A percentile compares a stretch with the other conserved stretches of the same genome.
These are phyloP conservation scores for Argyresthia goedartella DNA, from an alignment of 2,888 invertebrate species.

Conservation along the genomic window DNA sequence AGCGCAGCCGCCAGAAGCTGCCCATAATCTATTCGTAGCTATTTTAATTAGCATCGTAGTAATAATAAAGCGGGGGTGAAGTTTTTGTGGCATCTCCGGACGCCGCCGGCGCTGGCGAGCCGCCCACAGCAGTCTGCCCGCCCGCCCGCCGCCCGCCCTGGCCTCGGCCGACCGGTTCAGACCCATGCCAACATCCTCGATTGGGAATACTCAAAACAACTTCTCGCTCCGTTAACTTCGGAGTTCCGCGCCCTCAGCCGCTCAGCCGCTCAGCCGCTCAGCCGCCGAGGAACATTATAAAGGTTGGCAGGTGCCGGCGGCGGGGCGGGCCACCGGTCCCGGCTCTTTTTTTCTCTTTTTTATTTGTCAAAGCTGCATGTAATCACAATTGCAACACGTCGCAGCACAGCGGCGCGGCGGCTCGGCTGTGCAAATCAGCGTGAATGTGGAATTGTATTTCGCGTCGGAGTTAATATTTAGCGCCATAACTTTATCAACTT, in stretches of 20 bases:
- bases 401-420: too few relatives aligned
- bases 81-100: constrained; percentile 58
- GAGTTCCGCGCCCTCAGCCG: constrained; percentile 31
- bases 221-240: constrained; percentile 42
- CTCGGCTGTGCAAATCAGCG: too few relatives aligned
- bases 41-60: constrained; percentile 66
- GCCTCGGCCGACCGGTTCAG: too few relatives aligned
- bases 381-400: too few relatives aligned
- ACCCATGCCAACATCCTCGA: constrained; percentile 16
- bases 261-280: too few relatives aligned
- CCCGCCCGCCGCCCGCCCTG: constrained; percentile 8
- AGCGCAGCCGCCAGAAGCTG: constrained; percentile 59
- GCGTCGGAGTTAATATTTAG: too few relatives aligned
- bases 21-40: constrained; percentile 64
- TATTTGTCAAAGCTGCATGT: too few relatives aligned
- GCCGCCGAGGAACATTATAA: constrained; percentile 39
- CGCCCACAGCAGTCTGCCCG: constrained; percentile 18
- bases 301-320: constrained; percentile 21
- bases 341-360: too few relatives aligned
- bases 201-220: constrained; percentile 53
- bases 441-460: too few relatives aligned
- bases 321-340: too few relatives aligned
- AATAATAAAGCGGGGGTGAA: constrained; percentile 55
- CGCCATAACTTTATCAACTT: too few relatives aligned
- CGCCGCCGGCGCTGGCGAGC: constrained; percentile 12